Conservation (phyloP, 2,113 vertebrate genomes). For the Dunckerocampus dactyliophorus region DNA sequence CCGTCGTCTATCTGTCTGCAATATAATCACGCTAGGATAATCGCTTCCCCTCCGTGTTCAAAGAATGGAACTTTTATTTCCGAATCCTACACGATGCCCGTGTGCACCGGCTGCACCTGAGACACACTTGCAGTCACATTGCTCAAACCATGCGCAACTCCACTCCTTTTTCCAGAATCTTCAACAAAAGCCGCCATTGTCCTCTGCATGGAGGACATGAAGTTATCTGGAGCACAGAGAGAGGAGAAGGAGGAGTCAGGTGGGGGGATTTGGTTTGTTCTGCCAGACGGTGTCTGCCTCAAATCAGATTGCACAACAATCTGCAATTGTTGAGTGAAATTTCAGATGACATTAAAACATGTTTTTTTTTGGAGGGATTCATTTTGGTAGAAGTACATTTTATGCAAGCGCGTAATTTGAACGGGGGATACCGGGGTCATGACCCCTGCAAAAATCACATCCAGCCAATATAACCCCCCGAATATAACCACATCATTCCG, state of each 20-base stretch:
- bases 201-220: constrained; percentile 57
- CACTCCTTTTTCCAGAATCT: constrained; percentile 30
- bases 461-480: too few species aligned
- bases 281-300: constrained; percentile 59
- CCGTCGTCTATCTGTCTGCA: constrained; percentile 69
- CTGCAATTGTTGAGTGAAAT: constrained; percentile 68
- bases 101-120: constrained; percentile 45
- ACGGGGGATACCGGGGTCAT: too few species aligned
- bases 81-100: constrained; percentile 28
- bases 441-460: too few species aligned
- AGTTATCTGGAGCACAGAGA: constrained; percentile 60
- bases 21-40: constrained; percentile 68
- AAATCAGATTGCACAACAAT: constrained; percentile 65
- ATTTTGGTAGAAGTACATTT: constrained; percentile 32
- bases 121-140: constrained; percentile 34
- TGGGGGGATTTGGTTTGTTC: constrained; percentile 27
- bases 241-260: constrained; percentile 33
- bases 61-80: constrained; percentile 65
- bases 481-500: too few species aligned
- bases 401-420: too few species aligned
- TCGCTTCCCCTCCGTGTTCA: constrained; percentile 47
- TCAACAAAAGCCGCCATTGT: constrained; percentile 72
- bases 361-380: constrained; percentile 32
- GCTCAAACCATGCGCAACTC: constrained; percentile 46
- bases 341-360: constrained; percentile 69